Evolutionary conservation across 2,888 invertebrate genomes (phyloP).

Genomic region (Globia sparganii): DNA sequence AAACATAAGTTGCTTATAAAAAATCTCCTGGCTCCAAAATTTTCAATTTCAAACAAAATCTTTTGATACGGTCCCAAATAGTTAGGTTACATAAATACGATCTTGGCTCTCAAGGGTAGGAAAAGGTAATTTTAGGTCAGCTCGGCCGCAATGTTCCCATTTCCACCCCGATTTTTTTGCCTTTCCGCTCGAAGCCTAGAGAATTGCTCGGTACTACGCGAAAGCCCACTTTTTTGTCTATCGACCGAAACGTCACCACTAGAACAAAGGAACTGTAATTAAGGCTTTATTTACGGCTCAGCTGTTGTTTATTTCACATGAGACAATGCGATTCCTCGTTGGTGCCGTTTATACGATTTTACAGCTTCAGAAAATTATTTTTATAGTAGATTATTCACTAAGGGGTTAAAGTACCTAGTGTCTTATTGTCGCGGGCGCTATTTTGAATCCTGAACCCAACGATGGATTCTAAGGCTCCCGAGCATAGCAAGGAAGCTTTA

Average conservation of each 20-base stretch:
- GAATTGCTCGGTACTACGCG: neutral
- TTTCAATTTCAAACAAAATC: neutral
- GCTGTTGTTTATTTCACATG: neutral
- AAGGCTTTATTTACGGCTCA: neutral
- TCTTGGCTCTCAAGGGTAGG: slow-evolving; percentile 20
- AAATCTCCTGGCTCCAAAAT: neutral
- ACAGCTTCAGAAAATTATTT: too few species aligned
- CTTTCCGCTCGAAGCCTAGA: neutral
- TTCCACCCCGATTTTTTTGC: slow-evolving; percentile 33
- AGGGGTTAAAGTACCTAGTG: too few species aligned
- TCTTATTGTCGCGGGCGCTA: too few species aligned
- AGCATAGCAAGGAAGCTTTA: too few species aligned
- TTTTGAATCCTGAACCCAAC: too few species aligned
- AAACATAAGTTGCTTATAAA: neutral
- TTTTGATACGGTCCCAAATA: slow-evolving; percentile 20
- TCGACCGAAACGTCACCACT: neutral
- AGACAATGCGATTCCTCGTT: neutral
- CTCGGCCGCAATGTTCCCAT: neutral
- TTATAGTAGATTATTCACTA: too few species aligned
- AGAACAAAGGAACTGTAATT: neutral
- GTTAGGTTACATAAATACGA: slow-evolving; percentile 11
- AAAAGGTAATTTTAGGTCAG: slow-evolving; percentile 26
- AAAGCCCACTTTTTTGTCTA: neutral
- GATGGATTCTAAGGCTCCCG: too few species aligned
- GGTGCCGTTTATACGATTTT: too few species aligned